Conservation (phyloP, 2,797 vertebrate genomes). For the Microchirus variegatus region DNA sequence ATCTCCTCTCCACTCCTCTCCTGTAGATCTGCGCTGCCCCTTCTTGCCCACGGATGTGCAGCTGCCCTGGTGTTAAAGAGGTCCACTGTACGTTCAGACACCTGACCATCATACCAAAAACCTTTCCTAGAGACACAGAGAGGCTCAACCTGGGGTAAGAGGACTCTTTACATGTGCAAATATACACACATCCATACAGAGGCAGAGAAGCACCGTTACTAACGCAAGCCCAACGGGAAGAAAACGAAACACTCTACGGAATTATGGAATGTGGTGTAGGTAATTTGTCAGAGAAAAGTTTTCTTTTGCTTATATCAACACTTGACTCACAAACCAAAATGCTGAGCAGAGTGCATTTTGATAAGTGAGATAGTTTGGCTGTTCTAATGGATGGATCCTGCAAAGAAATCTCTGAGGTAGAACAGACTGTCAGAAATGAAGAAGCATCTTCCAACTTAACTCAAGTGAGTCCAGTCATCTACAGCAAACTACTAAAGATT, state of each 20-base stretch:
- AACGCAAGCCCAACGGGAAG: constrained; percentile 6
- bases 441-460: no score
- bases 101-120: constrained; percentile 60
- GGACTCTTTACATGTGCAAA: constrained; percentile 9
- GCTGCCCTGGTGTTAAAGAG: constrained; percentile 71
- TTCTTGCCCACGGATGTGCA: constrained; percentile 70
- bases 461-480: no score
- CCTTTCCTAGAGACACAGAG: constrained; percentile 66
- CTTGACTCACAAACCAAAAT: constrained; percentile 7
- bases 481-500: no score
- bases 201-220: background rate
- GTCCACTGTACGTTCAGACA: constrained; percentile 80
- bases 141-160: constrained; percentile 78
- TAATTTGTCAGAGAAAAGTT: constrained; percentile 30
- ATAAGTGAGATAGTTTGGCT: background rate
- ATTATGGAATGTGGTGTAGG: constrained; percentile 22
- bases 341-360: constrained; percentile 6
- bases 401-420: background rate
- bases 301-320: constrained; percentile 22
- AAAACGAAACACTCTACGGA: constrained; percentile 46
- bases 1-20: background rate
- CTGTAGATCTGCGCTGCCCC: constrained; percentile 39
- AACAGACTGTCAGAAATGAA: no score
- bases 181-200: constrained; percentile 1
- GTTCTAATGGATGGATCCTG: background rate